phyloP scores from a whole-genome alignment of 2,888 invertebrate species.

The Bombyx huttoni region DNA sequence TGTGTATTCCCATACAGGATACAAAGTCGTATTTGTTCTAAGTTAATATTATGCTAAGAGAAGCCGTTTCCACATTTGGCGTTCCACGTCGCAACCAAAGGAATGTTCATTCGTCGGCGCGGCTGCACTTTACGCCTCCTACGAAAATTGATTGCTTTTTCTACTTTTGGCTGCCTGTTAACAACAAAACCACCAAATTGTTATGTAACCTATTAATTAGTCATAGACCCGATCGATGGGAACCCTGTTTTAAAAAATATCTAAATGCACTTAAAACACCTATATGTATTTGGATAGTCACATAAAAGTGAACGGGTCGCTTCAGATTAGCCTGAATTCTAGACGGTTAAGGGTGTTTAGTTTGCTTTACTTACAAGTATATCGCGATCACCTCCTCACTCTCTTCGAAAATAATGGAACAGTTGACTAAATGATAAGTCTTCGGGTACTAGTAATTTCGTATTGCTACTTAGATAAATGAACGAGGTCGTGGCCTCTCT shows the following conservation, averaged over 20 bases:
- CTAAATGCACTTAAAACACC: neutral
- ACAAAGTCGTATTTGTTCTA: neutral
- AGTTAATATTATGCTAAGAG: conserved; percentile 3
- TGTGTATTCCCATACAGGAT: too few relatives aligned
- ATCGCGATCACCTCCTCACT: too few relatives aligned
- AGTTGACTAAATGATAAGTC: too few relatives aligned
- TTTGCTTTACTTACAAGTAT: too few relatives aligned
- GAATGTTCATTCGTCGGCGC: conserved; percentile 39
- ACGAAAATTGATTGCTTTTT: conserved; percentile 44
- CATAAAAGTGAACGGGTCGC: neutral
- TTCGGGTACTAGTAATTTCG: too few relatives aligned
- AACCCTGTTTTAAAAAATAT: conserved; percentile 11
- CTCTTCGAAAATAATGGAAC: too few relatives aligned
- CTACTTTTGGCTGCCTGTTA: conserved; percentile 38
- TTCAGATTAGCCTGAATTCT: too few relatives aligned
- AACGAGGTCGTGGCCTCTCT: too few relatives aligned
- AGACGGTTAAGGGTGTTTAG: too few relatives aligned
- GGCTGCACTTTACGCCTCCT: conserved; percentile 48
- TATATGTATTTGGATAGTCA: neutral
- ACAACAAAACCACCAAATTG: conserved; percentile 32
- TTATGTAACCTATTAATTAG: conserved; percentile 37
- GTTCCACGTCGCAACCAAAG: conserved; percentile 27
- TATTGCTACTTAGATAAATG: too few relatives aligned
- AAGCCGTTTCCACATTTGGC: conserved; percentile 23
- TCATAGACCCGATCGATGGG: conserved; percentile 12